Evolutionary conservation across 2,888 invertebrate species (phyloP).

Genomic region (Latrodectus hesperus): DNA sequence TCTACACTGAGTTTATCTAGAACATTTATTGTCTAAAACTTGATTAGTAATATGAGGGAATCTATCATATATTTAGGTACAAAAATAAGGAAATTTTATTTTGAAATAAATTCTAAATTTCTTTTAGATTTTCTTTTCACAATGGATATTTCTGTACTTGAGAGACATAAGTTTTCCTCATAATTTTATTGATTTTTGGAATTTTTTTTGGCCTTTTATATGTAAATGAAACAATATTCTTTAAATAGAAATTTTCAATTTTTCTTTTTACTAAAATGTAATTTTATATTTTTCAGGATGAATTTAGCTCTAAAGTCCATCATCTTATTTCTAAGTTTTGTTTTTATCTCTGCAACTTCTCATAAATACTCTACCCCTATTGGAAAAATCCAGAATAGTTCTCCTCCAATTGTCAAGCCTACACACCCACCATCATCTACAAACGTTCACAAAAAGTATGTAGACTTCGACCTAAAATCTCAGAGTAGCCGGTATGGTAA

Average conservation of each 20-base stretch:
- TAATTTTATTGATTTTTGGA: no score
- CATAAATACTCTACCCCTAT: conserved; percentile 62
- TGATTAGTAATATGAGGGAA: no score
- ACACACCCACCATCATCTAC: conserved; percentile 41
- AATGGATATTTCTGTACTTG: no score
- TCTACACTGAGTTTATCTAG: no score
- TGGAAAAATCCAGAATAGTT: conserved; percentile 4
- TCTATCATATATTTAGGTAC: no score
- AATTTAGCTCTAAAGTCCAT: background rate
- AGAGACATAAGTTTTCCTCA: no score
- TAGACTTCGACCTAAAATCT: conserved; percentile 55
- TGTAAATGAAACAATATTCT: background rate
- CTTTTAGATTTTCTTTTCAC: no score
- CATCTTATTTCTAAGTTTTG: background rate
- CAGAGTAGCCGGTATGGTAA: conserved; percentile 54
- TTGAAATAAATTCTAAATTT: no score
- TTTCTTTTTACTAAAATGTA: background rate
- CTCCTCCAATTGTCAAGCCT: background rate
- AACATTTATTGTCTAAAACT: no score
- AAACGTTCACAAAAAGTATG: conserved; percentile 45
- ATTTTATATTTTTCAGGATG: conserved; percentile 23
- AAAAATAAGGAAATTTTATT: no score
- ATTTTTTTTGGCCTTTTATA: no score
- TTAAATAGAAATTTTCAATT: background rate
- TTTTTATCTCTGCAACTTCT: conserved; percentile 14